These are phyloP conservation scores for Saguinus midas DNA, from an alignment of 2,113 vertebrate species.

Conservation along the genomic window DNA sequence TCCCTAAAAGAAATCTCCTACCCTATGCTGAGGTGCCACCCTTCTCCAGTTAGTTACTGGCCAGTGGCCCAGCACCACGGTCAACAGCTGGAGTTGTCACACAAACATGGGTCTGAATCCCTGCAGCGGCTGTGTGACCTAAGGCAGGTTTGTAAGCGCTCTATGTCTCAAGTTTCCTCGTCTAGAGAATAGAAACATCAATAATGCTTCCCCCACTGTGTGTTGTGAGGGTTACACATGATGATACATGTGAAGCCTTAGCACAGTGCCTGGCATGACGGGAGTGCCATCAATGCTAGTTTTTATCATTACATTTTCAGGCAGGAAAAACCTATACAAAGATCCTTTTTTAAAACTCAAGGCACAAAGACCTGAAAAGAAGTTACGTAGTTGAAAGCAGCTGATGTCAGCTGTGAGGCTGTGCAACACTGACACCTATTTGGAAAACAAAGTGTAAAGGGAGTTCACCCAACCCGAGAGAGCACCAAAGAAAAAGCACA, in stretches of 20 bases:
- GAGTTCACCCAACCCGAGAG: neutral
- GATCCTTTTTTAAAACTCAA: neutral
- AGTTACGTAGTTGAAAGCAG: neutral
- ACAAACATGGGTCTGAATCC: neutral
- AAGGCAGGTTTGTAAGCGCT: neutral
- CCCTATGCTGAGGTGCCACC: neutral
- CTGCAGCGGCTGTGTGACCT: no score
- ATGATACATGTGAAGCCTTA: neutral
- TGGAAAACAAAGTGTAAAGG: neutral
- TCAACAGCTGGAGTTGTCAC: neutral
- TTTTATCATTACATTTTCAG: neutral
- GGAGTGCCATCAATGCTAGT: neutral
- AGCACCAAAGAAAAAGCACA: neutral
- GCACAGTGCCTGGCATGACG: neutral
- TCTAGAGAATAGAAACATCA: neutral
- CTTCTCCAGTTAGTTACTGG: neutral
- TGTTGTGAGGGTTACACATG: neutral
- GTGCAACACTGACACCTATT: neutral
- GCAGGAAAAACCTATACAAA: neutral
- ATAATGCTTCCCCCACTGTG: neutral
- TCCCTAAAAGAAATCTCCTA: neutral
- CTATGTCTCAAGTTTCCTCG: neutral
- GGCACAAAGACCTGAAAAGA: neutral
- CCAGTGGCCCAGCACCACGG: neutral
- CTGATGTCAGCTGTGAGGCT: neutral